phyloP scores from a whole-genome alignment of 2,113 vertebrate genomes.

The Blennius ocellaris region DNA sequence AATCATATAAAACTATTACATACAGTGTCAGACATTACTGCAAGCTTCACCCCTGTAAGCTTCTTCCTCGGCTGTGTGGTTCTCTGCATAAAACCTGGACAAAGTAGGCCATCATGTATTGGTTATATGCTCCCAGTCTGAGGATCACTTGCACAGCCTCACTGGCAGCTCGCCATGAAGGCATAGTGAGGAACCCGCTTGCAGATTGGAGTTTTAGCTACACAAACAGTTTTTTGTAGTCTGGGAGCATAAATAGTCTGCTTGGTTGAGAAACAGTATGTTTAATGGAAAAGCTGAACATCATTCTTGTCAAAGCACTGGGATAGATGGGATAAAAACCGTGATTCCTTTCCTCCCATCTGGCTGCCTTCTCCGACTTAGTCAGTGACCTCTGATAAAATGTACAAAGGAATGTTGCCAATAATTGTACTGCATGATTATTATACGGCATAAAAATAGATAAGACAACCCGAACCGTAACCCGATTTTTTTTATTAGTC shows the following conservation, averaged over 20 bases:
- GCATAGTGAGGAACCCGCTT: slow-evolving; percentile 22
- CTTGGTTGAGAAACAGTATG: slow-evolving; percentile 1
- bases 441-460: no score
- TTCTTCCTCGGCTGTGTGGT: neutral
- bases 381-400: neutral
- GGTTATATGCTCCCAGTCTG: slow-evolving; percentile 40
- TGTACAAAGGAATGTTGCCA: neutral
- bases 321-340: slow-evolving; percentile 3
- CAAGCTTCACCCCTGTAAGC: neutral
- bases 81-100: slow-evolving; percentile 22
- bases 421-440: neutral
- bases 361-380: neutral
- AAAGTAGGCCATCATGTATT: slow-evolving; percentile 28
- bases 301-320: slow-evolving; percentile 13
- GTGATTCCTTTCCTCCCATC: neutral
- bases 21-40: neutral
- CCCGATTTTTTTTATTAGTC: neutral
- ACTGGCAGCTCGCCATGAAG: slow-evolving; percentile 36
- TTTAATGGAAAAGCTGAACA: slow-evolving; percentile 19
- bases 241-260: neutral
- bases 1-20: neutral
- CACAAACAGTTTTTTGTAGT: slow-evolving; percentile 2
- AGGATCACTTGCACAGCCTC: slow-evolving; percentile 23
- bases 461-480: neutral
- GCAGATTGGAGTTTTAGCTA: slow-evolving; percentile 15